phyloP scores from a whole-genome alignment of 2,888 invertebrate species.

The Patella ulyssiponensis region DNA sequence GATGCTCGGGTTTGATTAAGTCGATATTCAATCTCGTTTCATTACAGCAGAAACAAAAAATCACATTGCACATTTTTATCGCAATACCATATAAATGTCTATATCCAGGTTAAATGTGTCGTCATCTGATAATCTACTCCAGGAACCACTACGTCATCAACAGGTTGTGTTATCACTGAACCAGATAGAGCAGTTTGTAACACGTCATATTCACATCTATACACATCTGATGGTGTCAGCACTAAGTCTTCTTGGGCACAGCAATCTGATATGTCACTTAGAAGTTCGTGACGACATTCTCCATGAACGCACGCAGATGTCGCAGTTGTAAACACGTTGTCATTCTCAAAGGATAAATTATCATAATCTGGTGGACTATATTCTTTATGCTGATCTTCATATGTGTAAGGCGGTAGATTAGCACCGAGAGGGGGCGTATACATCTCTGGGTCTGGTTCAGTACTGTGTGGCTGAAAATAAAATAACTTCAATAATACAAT shows the following conservation, averaged over 20 bases:
- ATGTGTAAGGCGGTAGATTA: slow-evolving; percentile 55
- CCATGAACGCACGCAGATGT: not conserved
- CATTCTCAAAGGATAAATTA: slow-evolving; percentile 27
- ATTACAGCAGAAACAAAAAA: no score
- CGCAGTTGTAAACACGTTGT: slow-evolving; percentile 15
- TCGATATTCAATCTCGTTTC: no score
- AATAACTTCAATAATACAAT: not conserved
- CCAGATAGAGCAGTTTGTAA: not conserved
- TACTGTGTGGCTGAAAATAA: not conserved
- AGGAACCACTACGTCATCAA: not conserved
- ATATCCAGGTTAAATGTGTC: not conserved
- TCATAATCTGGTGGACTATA: slow-evolving; percentile 56
- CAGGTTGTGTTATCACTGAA: not conserved
- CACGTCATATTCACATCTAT: not conserved
- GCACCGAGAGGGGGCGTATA: slow-evolving; percentile 58
- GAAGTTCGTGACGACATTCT: not conserved
- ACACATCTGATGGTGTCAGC: not conserved
- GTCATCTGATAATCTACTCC: slow-evolving; percentile 2
- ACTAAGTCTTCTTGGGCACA: not conserved
- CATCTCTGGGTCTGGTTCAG: slow-evolving; percentile 49
- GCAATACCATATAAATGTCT: not conserved
- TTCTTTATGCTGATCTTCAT: slow-evolving; percentile 50
- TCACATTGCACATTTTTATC: no score
- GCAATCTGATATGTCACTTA: not conserved
- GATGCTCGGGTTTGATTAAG: no score